phyloP scores from a whole-genome alignment of 2,888 invertebrate species.

The Acronicta psi region DNA sequence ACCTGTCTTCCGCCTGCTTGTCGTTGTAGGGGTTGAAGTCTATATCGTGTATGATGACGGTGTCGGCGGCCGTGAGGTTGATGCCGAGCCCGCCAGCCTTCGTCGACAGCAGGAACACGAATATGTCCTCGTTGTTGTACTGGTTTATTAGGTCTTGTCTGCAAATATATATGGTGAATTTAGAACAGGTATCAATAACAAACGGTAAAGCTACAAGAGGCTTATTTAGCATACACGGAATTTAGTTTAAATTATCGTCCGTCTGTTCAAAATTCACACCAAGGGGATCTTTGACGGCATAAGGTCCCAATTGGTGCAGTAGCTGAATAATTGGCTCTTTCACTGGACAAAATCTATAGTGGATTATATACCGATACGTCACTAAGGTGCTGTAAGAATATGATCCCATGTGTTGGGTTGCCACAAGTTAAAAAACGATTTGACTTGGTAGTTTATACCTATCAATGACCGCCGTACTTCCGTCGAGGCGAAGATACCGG shows the following conservation, averaged over 20 bases:
- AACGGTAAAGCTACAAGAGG: too few species aligned
- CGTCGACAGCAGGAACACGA: slow-evolving; percentile 97
- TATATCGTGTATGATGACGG: slow-evolving; percentile 98
- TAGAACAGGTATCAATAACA: not conserved
- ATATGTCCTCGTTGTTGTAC: slow-evolving; percentile 95
- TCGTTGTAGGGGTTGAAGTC: slow-evolving; percentile 99
- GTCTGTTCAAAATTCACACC: too few species aligned
- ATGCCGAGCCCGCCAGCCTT: slow-evolving; percentile 98
- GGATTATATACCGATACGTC: too few species aligned
- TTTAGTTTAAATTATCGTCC: too few species aligned
- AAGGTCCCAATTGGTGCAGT: too few species aligned
- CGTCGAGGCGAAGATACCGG: slow-evolving; percentile 95
- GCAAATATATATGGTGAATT: slow-evolving; percentile 43
- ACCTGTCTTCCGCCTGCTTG: slow-evolving; percentile 98
- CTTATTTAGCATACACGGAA: too few species aligned
- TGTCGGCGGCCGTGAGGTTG: slow-evolving; percentile 97
- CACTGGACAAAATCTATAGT: too few species aligned
- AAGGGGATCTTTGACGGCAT: too few species aligned
- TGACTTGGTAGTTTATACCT: slow-evolving; percentile 80
- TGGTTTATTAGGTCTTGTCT: slow-evolving; percentile 97
- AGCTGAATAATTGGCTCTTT: too few species aligned
- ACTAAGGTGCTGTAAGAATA: too few species aligned
- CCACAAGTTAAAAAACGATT: too few species aligned
- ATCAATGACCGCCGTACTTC: slow-evolving; percentile 95
- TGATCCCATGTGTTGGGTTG: too few species aligned